phyloP scores from a whole-genome alignment of 2,888 invertebrate genomes.

The Cloeon dipterum region DNA sequence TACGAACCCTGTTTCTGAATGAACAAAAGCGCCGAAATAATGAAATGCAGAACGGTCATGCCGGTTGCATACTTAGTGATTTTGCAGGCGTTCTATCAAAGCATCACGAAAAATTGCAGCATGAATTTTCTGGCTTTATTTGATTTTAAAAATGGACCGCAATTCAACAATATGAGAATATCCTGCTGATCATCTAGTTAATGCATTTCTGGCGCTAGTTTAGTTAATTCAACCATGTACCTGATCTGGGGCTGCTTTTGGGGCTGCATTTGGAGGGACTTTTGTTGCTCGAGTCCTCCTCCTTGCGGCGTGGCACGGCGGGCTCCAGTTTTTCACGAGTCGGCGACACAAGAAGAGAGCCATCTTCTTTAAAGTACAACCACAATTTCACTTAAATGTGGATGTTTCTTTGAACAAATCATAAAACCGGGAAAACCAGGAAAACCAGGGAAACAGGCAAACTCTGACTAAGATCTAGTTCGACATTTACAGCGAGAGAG shows the following conservation, averaged over 20 bases:
- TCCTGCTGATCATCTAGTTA: no score
- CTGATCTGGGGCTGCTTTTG: conserved; percentile 31
- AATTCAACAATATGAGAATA: no score
- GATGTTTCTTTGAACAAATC: not conserved
- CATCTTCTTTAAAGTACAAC: conserved; percentile 18
- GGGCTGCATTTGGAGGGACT: conserved; percentile 13
- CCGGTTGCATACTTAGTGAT: not conserved
- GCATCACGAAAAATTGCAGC: no score
- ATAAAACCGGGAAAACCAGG: not conserved
- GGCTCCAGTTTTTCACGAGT: conserved; percentile 48
- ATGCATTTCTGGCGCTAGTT: no score
- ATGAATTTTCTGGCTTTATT: no score
- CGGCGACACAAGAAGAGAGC: conserved; percentile 40
- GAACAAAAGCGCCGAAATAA: not conserved
- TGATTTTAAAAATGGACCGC: no score
- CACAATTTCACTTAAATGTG: not conserved
- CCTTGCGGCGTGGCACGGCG: conserved; percentile 31
- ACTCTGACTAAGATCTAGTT: not conserved
- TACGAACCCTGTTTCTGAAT: no score
- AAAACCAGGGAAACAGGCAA: not conserved
- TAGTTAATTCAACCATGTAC: no score
- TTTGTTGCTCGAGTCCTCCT: conserved; percentile 15
- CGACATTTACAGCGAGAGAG: not conserved
- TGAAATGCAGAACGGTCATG: no score
- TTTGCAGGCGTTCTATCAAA: not conserved